phyloP scores from a whole-genome alignment of 2,888 invertebrate species.

The Myathropa florea region DNA sequence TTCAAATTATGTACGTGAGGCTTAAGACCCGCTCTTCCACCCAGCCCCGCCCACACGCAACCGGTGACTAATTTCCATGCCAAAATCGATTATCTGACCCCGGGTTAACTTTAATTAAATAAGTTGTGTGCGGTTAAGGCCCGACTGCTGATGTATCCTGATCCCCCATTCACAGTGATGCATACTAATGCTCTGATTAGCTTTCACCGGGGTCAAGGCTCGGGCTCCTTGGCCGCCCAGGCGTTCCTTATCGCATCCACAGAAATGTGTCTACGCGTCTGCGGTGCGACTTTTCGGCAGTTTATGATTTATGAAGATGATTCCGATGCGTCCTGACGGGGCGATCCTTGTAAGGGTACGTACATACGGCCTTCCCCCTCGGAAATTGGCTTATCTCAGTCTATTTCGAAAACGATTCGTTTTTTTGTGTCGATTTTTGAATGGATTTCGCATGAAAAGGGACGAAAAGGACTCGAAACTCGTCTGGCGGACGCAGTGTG shows the following conservation, averaged over 20 bases:
- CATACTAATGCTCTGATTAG: conserved; percentile 64
- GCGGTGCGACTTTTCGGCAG: not conserved
- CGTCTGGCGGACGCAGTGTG: conserved; percentile 18
- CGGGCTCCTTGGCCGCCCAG: not conserved
- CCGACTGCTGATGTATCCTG: conserved; percentile 30
- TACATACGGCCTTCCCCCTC: not conserved
- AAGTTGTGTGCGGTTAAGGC: conserved; percentile 59
- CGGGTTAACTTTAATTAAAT: conserved; percentile 67
- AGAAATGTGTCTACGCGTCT: not conserved
- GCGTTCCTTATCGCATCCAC: not conserved
- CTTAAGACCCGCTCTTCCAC: not conserved
- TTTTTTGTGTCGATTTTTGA: conserved; percentile 18
- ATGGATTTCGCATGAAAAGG: conserved; percentile 45
- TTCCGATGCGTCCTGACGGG: conserved; percentile 35
- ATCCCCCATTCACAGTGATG: conserved; percentile 50
- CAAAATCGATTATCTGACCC: conserved; percentile 64
- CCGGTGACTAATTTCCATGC: conserved; percentile 50
- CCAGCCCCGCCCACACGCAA: not conserved
- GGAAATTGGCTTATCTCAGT: not conserved
- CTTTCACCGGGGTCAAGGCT: conserved; percentile 46
- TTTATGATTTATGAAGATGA: conserved; percentile 63
- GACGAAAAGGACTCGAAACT: conserved; percentile 51
- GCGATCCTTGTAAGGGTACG: not conserved
- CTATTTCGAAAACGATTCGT: not conserved
- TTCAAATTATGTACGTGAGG: conserved; percentile 43